These are phyloP conservation scores for Cichladusa arquata DNA, from an alignment of 2,113 vertebrate species.

Conservation along the genomic window DNA sequence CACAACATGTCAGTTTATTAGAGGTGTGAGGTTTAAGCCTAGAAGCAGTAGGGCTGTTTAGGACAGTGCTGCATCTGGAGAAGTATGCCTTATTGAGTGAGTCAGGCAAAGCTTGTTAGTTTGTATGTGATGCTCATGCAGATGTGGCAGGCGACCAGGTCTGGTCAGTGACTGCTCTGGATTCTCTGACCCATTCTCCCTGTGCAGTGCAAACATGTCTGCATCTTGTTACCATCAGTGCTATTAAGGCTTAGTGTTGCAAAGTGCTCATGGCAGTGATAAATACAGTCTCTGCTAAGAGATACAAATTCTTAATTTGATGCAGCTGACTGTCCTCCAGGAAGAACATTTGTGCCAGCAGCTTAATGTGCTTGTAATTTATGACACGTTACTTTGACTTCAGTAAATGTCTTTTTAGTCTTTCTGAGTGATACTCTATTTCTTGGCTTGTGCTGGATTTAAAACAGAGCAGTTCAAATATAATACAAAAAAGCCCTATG, in stretches of 20 bases:
- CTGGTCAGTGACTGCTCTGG: background rate
- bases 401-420: background rate
- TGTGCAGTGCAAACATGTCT: background rate
- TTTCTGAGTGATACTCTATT: background rate
- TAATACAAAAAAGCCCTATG: background rate
- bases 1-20: accelerated
- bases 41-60: background rate
- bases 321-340: background rate
- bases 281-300: background rate
- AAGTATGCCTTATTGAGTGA: background rate
- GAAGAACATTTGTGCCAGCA: background rate
- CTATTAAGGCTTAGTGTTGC: background rate
- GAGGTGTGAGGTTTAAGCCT: background rate
- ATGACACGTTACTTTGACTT: background rate
- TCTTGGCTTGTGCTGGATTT: background rate
- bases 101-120: background rate
- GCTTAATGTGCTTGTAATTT: background rate
- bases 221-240: background rate
- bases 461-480: background rate
- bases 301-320: background rate
- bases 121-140: background rate
- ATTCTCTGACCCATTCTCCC: background rate
- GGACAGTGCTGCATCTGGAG: background rate
- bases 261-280: background rate
- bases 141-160: background rate